These are phyloP conservation scores for Mirza zaza DNA, from an alignment of 2,113 vertebrate genomes.

Conservation along the genomic window DNA sequence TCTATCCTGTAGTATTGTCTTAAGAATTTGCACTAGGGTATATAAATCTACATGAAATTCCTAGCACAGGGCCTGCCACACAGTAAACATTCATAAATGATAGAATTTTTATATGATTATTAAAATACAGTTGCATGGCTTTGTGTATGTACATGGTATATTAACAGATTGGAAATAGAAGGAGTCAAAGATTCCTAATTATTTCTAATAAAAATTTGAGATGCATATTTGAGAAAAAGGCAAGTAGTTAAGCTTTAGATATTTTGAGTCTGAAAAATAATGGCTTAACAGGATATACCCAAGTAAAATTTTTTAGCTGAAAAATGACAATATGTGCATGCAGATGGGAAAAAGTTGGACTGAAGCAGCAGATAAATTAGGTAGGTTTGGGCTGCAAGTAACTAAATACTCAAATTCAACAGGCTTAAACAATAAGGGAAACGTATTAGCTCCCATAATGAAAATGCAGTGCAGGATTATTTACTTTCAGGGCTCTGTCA, in stretches of 20 bases:
- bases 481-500: not conserved
- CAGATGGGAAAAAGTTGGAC: not conserved
- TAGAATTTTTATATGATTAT: not conserved
- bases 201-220: constrained; percentile 26
- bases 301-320: not conserved
- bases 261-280: constrained; percentile 21
- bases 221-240: not conserved
- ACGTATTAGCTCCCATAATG: not conserved
- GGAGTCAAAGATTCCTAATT: not conserved
- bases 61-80: not conserved
- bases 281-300: not conserved
- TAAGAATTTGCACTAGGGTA: constrained; percentile 11
- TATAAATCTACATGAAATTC: not conserved
- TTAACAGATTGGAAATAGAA: not conserved
- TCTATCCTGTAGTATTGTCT: not conserved
- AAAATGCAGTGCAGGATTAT: not conserved
- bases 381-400: not conserved
- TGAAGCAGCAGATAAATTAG: not conserved
- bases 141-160: not conserved
- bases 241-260: not conserved
- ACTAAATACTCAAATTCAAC: not conserved
- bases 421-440: not conserved
- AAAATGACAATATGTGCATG: not conserved
- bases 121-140: not conserved
- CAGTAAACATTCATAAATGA: not conserved